Conservation (phyloP, 2,888 invertebrate species). For the Caenorhabditis wallacei region DNA sequence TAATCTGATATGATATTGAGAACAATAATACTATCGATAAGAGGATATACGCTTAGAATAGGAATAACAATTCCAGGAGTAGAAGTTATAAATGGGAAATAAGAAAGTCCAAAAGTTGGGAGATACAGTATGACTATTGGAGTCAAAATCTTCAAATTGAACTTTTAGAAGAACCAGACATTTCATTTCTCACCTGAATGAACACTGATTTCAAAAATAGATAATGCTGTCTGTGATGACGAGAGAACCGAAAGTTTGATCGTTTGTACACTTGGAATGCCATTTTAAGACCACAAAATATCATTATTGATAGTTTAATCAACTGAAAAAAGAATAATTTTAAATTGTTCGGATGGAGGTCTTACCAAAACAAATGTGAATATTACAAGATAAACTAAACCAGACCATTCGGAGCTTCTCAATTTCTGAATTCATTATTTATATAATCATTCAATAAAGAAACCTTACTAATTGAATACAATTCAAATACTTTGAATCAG, state of each 20-base stretch:
- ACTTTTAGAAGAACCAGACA: too few species aligned
- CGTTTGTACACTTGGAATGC: slow-evolving; percentile 29
- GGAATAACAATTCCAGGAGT: slow-evolving; percentile 3
- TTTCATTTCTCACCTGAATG: slow-evolving; percentile 5
- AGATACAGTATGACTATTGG: slow-evolving; percentile 21
- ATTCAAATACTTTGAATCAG: background rate
- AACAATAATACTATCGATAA: slow-evolving; percentile 23
- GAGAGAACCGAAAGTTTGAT: slow-evolving; percentile 19
- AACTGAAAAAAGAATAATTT: background rate
- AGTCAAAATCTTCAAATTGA: slow-evolving; percentile 18
- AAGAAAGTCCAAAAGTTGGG: slow-evolving; percentile 21
- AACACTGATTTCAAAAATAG: slow-evolving; percentile 23
- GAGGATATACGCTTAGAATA: slow-evolving; percentile 20
- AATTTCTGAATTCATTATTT: background rate
- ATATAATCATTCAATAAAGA: background rate
- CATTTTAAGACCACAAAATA: slow-evolving; percentile 29
- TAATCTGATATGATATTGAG: slow-evolving; percentile 21
- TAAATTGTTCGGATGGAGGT: background rate
- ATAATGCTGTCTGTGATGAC: slow-evolving; percentile 19
- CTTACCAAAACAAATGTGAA: slow-evolving; percentile 18
- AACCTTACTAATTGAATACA: slow-evolving; percentile 16
- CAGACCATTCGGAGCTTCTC: slow-evolving; percentile 6
- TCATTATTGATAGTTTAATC: slow-evolving; percentile 14
- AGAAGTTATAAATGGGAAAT: slow-evolving; percentile 12
- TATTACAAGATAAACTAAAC: background rate